phyloP scores from a whole-genome alignment of 2,888 invertebrate genomes.

The Clepsis dumicolana region DNA sequence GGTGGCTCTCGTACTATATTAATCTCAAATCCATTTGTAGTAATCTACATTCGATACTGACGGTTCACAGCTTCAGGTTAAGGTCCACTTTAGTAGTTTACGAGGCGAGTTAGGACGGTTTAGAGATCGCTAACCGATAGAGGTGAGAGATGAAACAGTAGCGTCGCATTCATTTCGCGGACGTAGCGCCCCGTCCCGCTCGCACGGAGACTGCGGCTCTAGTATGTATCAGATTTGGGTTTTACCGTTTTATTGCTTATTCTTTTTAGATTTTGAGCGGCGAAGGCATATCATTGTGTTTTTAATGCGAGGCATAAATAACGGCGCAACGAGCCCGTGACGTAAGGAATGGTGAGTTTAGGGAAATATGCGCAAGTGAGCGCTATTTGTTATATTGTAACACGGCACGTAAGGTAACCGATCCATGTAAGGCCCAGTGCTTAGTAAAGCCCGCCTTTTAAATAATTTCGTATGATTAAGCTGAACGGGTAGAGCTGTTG shows the following conservation, averaged over 20 bases:
- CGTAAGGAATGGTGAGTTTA: conserved; percentile 80
- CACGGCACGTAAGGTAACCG: conserved; percentile 48
- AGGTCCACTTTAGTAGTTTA: conserved; percentile 74
- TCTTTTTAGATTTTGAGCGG: conserved; percentile 86
- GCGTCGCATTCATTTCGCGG: conserved; percentile 83
- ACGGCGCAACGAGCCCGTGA: conserved; percentile 76
- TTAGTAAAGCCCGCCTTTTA: too few relatives aligned
- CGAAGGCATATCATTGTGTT: conserved; percentile 86
- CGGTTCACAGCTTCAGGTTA: conserved; percentile 62
- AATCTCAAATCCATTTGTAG: conserved; percentile 86
- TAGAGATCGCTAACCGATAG: conserved; percentile 82
- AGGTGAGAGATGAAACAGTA: conserved; percentile 87
- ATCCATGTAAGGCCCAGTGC: too few relatives aligned
- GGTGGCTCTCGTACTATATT: conserved; percentile 86
- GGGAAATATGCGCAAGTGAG: conserved; percentile 75
- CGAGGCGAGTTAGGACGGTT: conserved; percentile 80
- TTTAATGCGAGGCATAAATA: conserved; percentile 84
- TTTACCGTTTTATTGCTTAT: conserved; percentile 87
- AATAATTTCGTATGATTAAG: too few relatives aligned
- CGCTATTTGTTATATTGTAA: conserved; percentile 66
- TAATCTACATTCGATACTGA: conserved; percentile 78
- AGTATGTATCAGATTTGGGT: conserved; percentile 86
- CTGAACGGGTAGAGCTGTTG: too few relatives aligned
- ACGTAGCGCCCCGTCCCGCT: conserved; percentile 77
- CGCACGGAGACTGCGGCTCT: conserved; percentile 79